Evolutionary conservation across 2,113 vertebrate genomes (phyloP).

Genomic region (Calonectris borealis): DNA sequence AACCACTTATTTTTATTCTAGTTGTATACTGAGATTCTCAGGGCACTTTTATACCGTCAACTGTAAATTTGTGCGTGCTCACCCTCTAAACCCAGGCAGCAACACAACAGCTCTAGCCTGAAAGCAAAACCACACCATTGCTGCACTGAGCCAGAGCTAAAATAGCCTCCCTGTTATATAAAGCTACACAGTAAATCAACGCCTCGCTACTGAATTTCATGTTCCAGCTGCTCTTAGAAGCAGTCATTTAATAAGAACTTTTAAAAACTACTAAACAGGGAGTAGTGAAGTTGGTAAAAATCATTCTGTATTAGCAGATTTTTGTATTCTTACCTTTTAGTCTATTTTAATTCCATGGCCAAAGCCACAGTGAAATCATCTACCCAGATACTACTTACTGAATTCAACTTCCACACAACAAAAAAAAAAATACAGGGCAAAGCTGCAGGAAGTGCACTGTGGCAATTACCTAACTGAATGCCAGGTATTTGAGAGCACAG

Average conservation of each 20-base stretch:
- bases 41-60: not conserved
- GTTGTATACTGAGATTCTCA: not conserved
- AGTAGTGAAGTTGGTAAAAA: not conserved
- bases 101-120: not conserved
- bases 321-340: not conserved
- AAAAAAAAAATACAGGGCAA: not conserved
- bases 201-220: slow-evolving; percentile 31
- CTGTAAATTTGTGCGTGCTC: not conserved
- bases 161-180: slow-evolving; percentile 53
- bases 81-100: not conserved
- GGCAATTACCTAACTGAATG: not conserved
- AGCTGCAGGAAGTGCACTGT: not conserved
- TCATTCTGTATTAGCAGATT: not conserved
- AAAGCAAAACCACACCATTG: not conserved
- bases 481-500: not conserved
- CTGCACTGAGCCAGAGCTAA: not conserved
- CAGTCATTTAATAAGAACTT: not conserved
- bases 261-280: not conserved
- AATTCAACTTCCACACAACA: not conserved
- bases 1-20: not conserved
- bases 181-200: slow-evolving; percentile 48
- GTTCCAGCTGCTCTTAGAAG: slow-evolving; percentile 18
- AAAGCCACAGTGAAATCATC: not conserved
- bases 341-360: not conserved
- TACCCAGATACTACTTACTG: not conserved